Base-by-base conservation (phyloP, 2,888 invertebrate species). In the Chrysina gloriosa region DNA sequence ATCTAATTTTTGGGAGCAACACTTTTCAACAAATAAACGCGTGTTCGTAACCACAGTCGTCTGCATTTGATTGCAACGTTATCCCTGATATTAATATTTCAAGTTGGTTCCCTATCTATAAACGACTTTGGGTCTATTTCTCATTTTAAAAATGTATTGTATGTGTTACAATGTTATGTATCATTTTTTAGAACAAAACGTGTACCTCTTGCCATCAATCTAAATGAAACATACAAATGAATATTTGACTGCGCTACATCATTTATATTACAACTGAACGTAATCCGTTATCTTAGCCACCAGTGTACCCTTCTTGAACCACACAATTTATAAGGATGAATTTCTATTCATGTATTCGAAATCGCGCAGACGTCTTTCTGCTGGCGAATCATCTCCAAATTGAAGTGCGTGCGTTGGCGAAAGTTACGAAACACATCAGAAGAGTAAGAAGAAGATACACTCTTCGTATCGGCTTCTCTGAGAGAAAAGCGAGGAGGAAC, bases 251-350 rank as follows among this genome's bases (percentile, higher is more conserved):
- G 7, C 14, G 11, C 2, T 39, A 14, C 27, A 42, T 27, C 14
- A 61, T 42, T 42, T 61, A 31, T 52, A 31, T 31, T 34, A 52
- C n/a, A 52, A 52, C 29, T 52, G 52, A 52, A 31, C 31, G 31
- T 52, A 31, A 52, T 29, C 9, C 14, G 31, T 34, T 52, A 52
- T 52, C 52, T 52, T 7, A 52, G 31, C 31, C 19, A 16, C 19
- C 31, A 52, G 52, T 29, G 31, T 31, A 52, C 9, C 19, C 52
- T 16, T 29, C 14, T 31, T 52, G 16, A n/a, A n/a, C n/a, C n/a
- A n/a, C n/a, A n/a, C n/a, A n/a, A n/a, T 16, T 52, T 52, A 31
- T 52, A 52, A n/a, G n/a, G n/a, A n/a, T n/a, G n/a, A 52, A 52
- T 52, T 52, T 52, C 52, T 16, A 52, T 58, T 39, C 27, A 42